These are phyloP conservation scores for Amiota mariae DNA, from an alignment of 2,888 invertebrate genomes.

Conservation along the genomic window DNA sequence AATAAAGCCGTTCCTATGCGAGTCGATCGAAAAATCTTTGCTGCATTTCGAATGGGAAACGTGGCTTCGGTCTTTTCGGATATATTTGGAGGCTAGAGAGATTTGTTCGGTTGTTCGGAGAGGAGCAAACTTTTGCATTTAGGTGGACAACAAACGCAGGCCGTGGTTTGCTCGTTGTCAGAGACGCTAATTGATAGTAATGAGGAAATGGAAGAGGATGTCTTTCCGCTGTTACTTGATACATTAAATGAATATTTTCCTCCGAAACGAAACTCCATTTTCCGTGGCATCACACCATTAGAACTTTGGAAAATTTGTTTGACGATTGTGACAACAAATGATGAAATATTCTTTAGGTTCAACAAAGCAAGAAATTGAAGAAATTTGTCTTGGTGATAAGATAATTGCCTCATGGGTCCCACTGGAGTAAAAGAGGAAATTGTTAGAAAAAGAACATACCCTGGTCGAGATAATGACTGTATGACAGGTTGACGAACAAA, in stretches of 20 bases:
- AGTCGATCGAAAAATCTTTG: neutral
- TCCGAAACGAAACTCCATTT: conserved; percentile 46
- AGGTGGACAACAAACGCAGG: conserved; percentile 42
- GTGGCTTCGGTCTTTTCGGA: conserved; percentile 39
- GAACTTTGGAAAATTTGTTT: conserved; percentile 60
- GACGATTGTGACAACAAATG: conserved; percentile 42
- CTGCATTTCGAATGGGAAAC: conserved; percentile 43
- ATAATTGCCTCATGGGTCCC: conserved; percentile 45
- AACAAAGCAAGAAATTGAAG: conserved; percentile 34
- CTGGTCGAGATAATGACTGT: conserved; percentile 38
- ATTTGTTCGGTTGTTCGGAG: conserved; percentile 12
- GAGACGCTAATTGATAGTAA: conserved; percentile 37
- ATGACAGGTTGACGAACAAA: conserved; percentile 44
- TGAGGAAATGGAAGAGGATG: conserved; percentile 30
- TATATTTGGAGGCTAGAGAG: too few relatives aligned
- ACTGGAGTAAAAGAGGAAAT: conserved; percentile 40
- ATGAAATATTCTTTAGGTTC: conserved; percentile 35
- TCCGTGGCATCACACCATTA: conserved; percentile 44
- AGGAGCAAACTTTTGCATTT: conserved; percentile 42
- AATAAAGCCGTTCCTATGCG: neutral
- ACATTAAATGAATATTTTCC: conserved; percentile 45
- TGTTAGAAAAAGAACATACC: conserved; percentile 44
- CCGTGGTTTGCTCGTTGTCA: conserved; percentile 44
- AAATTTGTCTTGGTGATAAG: conserved; percentile 42
- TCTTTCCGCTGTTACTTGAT: conserved; percentile 39